phyloP scores from a whole-genome alignment of 2,113 vertebrate genomes.

The Crotalus tigris region DNA sequence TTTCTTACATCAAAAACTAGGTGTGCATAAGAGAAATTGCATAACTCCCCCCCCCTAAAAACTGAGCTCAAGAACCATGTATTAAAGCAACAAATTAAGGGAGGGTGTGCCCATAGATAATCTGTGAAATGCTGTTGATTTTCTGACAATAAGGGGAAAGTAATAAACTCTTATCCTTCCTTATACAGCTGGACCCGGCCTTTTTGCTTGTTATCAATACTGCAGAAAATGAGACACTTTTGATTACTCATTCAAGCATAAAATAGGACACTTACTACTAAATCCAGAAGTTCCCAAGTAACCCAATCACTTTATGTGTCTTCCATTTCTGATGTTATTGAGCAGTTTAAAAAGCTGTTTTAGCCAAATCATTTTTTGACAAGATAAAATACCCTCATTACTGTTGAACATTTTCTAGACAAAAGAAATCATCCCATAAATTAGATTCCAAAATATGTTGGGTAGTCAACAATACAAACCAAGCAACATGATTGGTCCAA shows the following conservation, averaged over 20 bases:
- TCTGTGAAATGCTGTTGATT: neutral
- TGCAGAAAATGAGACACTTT: slow-evolving; percentile 26
- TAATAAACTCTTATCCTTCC: slow-evolving; percentile 7
- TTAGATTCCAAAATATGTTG: slow-evolving; percentile 15
- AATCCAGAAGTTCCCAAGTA: slow-evolving; percentile 18
- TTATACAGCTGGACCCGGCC: neutral
- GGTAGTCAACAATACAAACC: neutral
- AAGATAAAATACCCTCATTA: slow-evolving; percentile 32
- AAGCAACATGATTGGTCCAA: neutral
- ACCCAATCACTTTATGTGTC: neutral
- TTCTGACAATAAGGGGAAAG: neutral
- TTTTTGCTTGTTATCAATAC: slow-evolving; percentile 1
- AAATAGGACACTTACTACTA: slow-evolving; percentile 20
- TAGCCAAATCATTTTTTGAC: slow-evolving; percentile 31
- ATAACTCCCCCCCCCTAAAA: neutral
- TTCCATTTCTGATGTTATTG: slow-evolving; percentile 27
- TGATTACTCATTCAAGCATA: slow-evolving; percentile 33
- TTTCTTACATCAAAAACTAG: neutral
- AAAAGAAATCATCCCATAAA: slow-evolving; percentile 19
- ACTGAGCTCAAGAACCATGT: neutral
- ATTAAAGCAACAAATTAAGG: neutral
- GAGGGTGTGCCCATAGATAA: neutral
- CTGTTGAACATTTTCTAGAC: slow-evolving; percentile 16
- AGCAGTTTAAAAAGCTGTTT: slow-evolving; percentile 18
- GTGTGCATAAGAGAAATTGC: neutral